phyloP scores from a whole-genome alignment of 2,888 invertebrate species.

The Anodontia alba region DNA sequence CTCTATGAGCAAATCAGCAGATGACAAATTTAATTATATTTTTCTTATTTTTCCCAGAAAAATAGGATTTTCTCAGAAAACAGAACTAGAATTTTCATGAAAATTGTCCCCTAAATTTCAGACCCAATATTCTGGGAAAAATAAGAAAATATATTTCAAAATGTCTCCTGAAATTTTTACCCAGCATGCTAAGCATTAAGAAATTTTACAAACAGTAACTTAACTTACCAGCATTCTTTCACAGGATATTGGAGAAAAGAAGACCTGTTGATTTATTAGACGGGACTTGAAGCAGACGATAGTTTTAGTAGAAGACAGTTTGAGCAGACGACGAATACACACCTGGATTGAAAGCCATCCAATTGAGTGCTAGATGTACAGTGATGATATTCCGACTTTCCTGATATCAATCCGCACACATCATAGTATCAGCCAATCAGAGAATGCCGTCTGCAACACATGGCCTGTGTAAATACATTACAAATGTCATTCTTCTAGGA shows the following conservation, averaged over 20 bases:
- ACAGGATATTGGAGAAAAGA: conserved; percentile 6
- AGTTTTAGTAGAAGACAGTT: conserved; percentile 2
- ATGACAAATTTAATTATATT: no score
- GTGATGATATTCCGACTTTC: conserved; percentile 14
- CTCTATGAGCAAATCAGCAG: no score
- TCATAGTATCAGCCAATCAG: conserved; percentile 13
- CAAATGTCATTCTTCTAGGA: conserved; percentile 1
- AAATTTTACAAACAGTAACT: neutral
- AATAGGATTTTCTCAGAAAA: no score
- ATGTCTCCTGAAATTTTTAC: no score
- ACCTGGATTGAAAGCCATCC: conserved; percentile 16
- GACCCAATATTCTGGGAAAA: no score
- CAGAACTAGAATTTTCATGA: no score
- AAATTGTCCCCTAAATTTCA: no score
- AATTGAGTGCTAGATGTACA: conserved; percentile 17
- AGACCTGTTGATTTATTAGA: conserved; percentile 12
- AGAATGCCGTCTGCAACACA: conserved; percentile 20
- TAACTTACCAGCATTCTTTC: conserved; percentile 1
- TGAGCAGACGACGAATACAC: conserved; percentile 12
- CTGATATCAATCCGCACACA: conserved; percentile 5
- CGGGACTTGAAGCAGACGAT: conserved; percentile 11
- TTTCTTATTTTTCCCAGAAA: no score
- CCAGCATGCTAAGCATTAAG: no score
- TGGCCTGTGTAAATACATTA: conserved; percentile 14
- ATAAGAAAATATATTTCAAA: no score